phyloP scores from a whole-genome alignment of 2,113 vertebrate genomes.

The Hemiprocne comata region DNA sequence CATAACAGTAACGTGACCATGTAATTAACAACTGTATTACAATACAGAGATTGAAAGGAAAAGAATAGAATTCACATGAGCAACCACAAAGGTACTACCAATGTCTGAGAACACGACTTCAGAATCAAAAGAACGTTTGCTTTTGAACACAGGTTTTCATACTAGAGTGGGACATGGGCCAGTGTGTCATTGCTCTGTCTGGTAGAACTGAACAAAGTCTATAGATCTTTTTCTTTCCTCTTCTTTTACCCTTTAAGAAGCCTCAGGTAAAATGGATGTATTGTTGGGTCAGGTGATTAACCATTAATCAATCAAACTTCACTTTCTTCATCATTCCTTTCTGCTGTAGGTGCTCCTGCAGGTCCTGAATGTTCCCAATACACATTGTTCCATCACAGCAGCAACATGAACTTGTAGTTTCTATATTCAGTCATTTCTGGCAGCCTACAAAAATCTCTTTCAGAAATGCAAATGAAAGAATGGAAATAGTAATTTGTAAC shows the following conservation, averaged over 20 bases:
- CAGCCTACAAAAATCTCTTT: not conserved
- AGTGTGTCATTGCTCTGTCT: not conserved
- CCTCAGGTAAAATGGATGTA: not conserved
- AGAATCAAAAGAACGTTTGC: not conserved
- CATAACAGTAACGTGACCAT: not conserved
- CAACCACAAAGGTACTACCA: not conserved
- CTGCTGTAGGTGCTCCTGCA: not conserved
- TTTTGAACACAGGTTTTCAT: not conserved
- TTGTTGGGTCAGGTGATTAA: not conserved
- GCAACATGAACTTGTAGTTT: not conserved
- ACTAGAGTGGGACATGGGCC: not conserved
- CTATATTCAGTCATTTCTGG: not conserved
- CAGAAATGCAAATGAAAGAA: conserved; percentile 5
- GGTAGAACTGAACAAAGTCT: not conserved
- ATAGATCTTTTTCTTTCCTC: not conserved
- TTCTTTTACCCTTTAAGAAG: not conserved
- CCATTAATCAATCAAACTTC: not conserved
- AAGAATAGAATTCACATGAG: not conserved
- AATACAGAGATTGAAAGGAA: not conserved
- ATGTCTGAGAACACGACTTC: not conserved
- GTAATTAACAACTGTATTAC: not conserved
- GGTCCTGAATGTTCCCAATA: not conserved
- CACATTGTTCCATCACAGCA: not conserved
- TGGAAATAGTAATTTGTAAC: not conserved
- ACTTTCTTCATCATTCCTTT: not conserved